phyloP scores from a whole-genome alignment of 2,888 invertebrate genomes.

The Ischnus inquisitorius region DNA sequence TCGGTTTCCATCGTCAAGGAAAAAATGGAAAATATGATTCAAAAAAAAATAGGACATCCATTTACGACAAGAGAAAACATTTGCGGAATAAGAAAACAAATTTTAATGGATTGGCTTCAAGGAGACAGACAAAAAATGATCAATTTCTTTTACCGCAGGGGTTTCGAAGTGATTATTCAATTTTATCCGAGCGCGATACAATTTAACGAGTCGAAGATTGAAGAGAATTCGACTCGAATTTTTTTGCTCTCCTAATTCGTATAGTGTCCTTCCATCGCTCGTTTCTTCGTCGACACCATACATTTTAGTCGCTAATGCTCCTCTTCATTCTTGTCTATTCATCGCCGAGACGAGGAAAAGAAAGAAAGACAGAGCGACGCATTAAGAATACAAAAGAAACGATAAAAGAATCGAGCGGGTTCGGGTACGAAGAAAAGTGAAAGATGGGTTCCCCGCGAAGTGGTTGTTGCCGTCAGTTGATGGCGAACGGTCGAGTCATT shows the following conservation, averaged over 20 bases:
- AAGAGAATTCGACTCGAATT: neutral
- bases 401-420: constrained; percentile 10
- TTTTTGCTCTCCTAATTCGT: constrained; percentile 2
- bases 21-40: neutral
- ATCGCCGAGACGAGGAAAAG: constrained; percentile 45
- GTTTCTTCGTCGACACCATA: neutral
- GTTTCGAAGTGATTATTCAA: neutral
- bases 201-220: constrained; percentile 33
- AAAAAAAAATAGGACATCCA: no score
- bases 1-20: neutral
- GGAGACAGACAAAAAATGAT: neutral
- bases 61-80: no score
- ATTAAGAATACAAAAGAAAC: constrained; percentile 21
- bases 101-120: no score
- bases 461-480: constrained; percentile 42
- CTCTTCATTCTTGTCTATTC: constrained; percentile 53
- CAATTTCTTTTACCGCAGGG: neutral
- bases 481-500: constrained; percentile 66
- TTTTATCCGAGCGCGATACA: constrained; percentile 1
- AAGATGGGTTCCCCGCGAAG: constrained; percentile 30
- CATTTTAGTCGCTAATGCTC: constrained; percentile 34
- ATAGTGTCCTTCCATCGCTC: neutral
- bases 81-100: no score
- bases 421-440: constrained; percentile 24
- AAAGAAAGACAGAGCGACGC: constrained; percentile 24